Conservation (phyloP, 2,888 invertebrate genomes). For the Vesta saturnalis region DNA sequence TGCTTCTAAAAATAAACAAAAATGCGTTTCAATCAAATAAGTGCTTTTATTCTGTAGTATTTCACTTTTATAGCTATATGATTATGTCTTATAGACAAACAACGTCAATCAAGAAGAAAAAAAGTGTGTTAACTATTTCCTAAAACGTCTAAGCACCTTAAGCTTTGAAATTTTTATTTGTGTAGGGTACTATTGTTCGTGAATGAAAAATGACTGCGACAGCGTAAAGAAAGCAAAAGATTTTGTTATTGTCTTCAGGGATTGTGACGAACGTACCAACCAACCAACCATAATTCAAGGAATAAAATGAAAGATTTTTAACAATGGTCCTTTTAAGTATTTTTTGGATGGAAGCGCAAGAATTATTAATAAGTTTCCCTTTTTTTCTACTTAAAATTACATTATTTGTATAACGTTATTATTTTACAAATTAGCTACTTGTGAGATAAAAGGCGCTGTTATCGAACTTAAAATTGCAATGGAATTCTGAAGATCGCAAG, state of each 20-base stretch:
- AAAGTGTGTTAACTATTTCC: conserved; percentile 33
- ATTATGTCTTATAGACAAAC: not conserved
- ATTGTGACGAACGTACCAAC: conserved; percentile 44
- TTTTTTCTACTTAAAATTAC: conserved; percentile 36
- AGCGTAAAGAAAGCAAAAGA: conserved; percentile 40
- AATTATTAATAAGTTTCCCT: conserved; percentile 39
- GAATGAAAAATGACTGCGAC: conserved; percentile 43
- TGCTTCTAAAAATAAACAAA: not conserved
- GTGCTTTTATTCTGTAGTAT: not conserved
- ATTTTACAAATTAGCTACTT: conserved; percentile 25
- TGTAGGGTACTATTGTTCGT: conserved; percentile 37
- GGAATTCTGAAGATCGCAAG: conserved; percentile 47
- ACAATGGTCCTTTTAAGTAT: conserved; percentile 40
- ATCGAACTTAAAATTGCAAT: conserved; percentile 39
- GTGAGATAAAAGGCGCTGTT: conserved; percentile 32
- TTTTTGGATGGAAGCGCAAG: conserved; percentile 33
- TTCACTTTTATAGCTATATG: not conserved
- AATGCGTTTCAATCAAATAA: not conserved
- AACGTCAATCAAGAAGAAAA: conserved; percentile 12
- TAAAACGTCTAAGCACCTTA: conserved; percentile 30
- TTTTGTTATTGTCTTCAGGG: conserved; percentile 44
- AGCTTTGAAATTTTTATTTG: conserved; percentile 39
- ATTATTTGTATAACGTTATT: conserved; percentile 20
- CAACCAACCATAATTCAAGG: conserved; percentile 42
- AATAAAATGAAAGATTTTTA: conserved; percentile 44